Evolutionary conservation across 2,797 vertebrate genomes (phyloP).

Genomic region (Oceanodroma leucorhoa): DNA sequence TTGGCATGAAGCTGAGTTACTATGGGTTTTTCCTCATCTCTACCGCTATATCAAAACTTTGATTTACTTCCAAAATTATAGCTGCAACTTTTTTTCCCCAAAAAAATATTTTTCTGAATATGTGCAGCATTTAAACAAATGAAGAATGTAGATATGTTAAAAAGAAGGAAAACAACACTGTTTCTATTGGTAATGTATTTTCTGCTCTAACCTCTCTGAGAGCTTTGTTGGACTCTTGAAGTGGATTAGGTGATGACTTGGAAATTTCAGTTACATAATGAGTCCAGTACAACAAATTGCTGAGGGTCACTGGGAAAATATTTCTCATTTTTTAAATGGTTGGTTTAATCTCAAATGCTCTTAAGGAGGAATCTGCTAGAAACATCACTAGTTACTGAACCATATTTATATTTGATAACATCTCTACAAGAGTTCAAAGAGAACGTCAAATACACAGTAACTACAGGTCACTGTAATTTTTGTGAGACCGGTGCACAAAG

Average conservation of each 20-base stretch:
- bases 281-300: not conserved
- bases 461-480: not conserved
- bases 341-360: not conserved
- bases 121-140: not conserved
- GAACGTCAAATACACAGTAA: not conserved
- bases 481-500: not conserved
- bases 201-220: not conserved
- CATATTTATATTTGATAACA: slow-evolving; percentile 9
- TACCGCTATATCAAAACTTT: accelerated
- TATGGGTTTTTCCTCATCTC: not conserved
- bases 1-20: not conserved
- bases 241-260: not conserved
- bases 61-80: not conserved
- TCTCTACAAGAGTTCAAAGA: not conserved
- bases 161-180: accelerated
- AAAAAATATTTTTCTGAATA: not conserved
- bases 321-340: not conserved
- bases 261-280: not conserved
- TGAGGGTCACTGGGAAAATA: not conserved
- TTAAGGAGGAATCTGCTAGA: not conserved
- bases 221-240: not conserved
- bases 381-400: not conserved
- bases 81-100: not conserved
- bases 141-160: not conserved
- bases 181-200: not conserved